Percentiles rank a stretch among this genome's conserved stretches.
phyloP scores from a whole-genome alignment of 2,797 vertebrate genomes.

The Clarias fuscus region DNA sequence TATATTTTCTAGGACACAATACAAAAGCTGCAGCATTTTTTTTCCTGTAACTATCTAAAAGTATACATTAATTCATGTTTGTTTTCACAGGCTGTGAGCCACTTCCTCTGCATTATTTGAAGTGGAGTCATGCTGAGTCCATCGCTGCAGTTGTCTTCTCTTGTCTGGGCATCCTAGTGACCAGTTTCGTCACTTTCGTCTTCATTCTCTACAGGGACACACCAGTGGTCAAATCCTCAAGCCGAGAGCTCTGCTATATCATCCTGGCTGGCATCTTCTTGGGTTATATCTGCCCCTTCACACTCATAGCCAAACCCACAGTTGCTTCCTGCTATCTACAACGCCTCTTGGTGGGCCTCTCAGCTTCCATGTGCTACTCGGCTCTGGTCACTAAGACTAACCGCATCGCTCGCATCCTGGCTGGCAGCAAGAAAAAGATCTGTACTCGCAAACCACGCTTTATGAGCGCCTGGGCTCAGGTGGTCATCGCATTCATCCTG shows the following conservation, averaged over 20 bases:
- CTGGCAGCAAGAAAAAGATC: slow-evolving; percentile 99
- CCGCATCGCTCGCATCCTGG: slow-evolving; percentile 95
- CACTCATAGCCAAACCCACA: slow-evolving; percentile 90
- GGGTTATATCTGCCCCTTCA: slow-evolving; percentile 97
- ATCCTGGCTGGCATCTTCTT: slow-evolving; percentile 96
- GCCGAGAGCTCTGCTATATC: slow-evolving; percentile 96
- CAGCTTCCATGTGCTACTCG: slow-evolving; percentile 98
- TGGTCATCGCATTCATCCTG: slow-evolving; percentile 91
- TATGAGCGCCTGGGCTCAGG: slow-evolving; percentile 97
- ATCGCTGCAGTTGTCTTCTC: slow-evolving; percentile 94
- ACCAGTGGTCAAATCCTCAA: slow-evolving; percentile 97
- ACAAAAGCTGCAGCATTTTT: background rate
- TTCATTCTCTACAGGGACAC: slow-evolving; percentile 98
- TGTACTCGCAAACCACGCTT: slow-evolving; percentile 95
- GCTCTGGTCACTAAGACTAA: slow-evolving; percentile 96
- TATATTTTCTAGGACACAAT: background rate
- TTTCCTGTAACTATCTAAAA: background rate
- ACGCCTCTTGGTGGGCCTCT: slow-evolving; percentile 93
- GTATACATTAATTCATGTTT: slow-evolving; percentile 28
- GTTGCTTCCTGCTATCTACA: slow-evolving; percentile 93
- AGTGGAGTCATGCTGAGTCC: slow-evolving; percentile 96
- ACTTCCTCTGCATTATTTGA: slow-evolving; percentile 87
- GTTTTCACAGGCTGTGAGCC: slow-evolving; percentile 82
- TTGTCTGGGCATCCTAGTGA: slow-evolving; percentile 84
- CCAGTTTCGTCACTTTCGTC: slow-evolving; percentile 92